Percentiles rank a stretch among this genome's conserved stretches.
phyloP scores from a whole-genome alignment of 2,113 vertebrate species.

The Orientallactaga bullata region DNA sequence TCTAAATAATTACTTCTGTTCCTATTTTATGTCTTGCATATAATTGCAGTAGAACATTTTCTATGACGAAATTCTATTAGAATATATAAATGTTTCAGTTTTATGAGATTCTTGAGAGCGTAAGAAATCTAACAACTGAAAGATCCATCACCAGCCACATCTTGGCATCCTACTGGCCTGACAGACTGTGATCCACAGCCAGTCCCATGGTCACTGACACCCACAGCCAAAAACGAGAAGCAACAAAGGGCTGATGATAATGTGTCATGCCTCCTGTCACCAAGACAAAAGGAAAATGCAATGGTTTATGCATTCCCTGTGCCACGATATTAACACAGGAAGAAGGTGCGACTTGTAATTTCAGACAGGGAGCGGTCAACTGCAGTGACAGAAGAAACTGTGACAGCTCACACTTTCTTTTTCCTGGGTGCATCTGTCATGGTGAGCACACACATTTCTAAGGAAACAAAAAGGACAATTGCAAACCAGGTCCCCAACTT shows the following conservation, averaged over 20 bases:
- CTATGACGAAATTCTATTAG: constrained; percentile 42
- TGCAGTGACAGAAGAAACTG: constrained; percentile 12
- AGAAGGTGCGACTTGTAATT: background rate
- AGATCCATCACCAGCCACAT: background rate
- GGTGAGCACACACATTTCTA: constrained; percentile 56
- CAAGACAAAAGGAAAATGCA: constrained; percentile 39
- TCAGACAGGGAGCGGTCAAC: background rate
- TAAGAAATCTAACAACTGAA: constrained; percentile 51
- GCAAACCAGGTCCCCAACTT: background rate
- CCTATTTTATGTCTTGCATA: constrained; percentile 32
- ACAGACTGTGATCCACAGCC: background rate
- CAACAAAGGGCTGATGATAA: background rate
- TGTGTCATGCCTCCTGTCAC: constrained; percentile 35
- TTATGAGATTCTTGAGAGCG: constrained; percentile 8
- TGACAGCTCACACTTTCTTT: constrained; percentile 6
- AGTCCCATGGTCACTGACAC: background rate
- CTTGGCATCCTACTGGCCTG: background rate
- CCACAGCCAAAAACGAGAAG: constrained; percentile 35
- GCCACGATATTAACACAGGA: background rate
- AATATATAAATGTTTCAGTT: background rate
- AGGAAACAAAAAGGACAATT: constrained; percentile 69
- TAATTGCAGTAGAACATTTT: background rate
- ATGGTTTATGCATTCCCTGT: too few relatives aligned
- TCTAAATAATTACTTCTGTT: constrained; percentile 6
- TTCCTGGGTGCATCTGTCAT: constrained; percentile 10